Percentiles rank a stretch among this genome's conserved stretches.
phyloP scores from a whole-genome alignment of 2,888 invertebrate species.

The Oligia strigilis region DNA sequence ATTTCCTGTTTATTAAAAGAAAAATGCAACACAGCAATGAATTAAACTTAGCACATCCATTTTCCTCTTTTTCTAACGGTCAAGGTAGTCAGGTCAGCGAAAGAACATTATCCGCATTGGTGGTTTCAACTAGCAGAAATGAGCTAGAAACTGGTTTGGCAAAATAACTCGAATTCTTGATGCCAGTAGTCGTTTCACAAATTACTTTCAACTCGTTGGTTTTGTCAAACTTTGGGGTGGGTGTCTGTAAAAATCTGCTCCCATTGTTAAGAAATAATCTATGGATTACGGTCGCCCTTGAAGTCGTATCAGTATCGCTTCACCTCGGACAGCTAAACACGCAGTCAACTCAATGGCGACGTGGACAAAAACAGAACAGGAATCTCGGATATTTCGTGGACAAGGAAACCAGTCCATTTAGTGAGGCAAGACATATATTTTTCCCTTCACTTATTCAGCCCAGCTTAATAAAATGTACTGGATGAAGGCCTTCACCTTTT shows the following conservation, averaged over 20 bases:
- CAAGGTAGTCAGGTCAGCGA: neutral
- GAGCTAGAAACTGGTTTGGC: neutral
- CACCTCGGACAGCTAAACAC: constrained; percentile 9
- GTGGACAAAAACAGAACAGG: constrained; percentile 3
- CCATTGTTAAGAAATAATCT: constrained; percentile 18
- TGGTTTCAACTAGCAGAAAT: constrained; percentile 4
- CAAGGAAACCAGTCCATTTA: constrained; percentile 4
- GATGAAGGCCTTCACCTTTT: neutral
- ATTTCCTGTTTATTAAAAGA: constrained; percentile 37
- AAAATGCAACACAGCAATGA: neutral
- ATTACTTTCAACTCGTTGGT: neutral
- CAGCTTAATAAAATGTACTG: neutral
- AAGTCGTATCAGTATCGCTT: constrained; percentile 16
- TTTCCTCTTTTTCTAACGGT: constrained; percentile 26
- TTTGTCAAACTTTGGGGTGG: neutral
- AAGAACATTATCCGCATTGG: constrained; percentile 29
- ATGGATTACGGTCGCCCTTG: constrained; percentile 30
- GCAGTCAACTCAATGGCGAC: constrained; percentile 16
- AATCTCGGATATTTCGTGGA: neutral
- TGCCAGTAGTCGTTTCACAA: neutral
- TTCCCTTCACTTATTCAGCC: constrained; percentile 12
- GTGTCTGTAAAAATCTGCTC: neutral
- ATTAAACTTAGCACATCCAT: constrained; percentile 15
- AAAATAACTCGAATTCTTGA: neutral
- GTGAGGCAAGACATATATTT: neutral